These are phyloP conservation scores for Ptychoptera contaminata DNA, from an alignment of 2,888 invertebrate species.

Conservation along the genomic window DNA sequence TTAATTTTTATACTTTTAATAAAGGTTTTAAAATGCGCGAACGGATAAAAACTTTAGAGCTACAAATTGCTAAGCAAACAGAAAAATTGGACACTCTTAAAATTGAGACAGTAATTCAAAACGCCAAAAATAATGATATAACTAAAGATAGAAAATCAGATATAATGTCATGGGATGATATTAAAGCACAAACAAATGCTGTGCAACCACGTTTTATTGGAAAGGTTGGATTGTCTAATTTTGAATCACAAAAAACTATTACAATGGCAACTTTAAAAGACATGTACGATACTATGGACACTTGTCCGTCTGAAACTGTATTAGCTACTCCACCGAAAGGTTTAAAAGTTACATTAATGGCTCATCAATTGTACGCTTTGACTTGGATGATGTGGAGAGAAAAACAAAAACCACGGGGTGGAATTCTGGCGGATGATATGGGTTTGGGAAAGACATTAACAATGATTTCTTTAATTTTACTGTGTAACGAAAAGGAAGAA, in stretches of 20 bases:
- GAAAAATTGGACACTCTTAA: constrained; percentile 36
- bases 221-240: constrained; percentile 45
- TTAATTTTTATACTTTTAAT: no score
- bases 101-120: constrained; percentile 17
- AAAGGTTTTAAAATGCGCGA: constrained; percentile 40
- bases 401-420: constrained; percentile 67
- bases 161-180: constrained; percentile 21
- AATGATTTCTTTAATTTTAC: constrained; percentile 58
- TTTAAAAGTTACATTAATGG: constrained; percentile 52
- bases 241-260: constrained; percentile 47
- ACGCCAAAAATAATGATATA: not conserved
- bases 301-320: constrained; percentile 45
- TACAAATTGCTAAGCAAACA: constrained; percentile 31
- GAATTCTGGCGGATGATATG: constrained; percentile 58
- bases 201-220: constrained; percentile 25
- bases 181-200: constrained; percentile 22
- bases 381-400: constrained; percentile 86
- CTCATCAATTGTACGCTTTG: constrained; percentile 72
- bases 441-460: constrained; percentile 55
- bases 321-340: constrained; percentile 43
- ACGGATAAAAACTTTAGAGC: constrained; percentile 32
- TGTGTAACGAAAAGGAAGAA: constrained; percentile 32
- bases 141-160: constrained; percentile 8
- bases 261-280: constrained; percentile 55
- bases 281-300: constrained; percentile 51